Evolutionary conservation across 2,888 invertebrate genomes (phyloP).

Genomic region (Seladonia tumulorum): DNA sequence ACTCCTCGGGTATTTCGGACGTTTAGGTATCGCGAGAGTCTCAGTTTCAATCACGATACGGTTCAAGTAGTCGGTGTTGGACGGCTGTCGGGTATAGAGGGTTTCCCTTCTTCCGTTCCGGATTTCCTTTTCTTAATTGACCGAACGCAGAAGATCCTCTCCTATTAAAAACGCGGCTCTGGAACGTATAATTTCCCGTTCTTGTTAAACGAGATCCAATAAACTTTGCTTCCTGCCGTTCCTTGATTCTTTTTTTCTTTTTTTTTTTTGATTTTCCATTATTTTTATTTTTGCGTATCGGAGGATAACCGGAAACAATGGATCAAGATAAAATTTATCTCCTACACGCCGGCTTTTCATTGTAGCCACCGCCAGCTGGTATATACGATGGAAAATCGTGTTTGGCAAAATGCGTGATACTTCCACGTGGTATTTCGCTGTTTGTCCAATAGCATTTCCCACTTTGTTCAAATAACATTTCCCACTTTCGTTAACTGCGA

Average conservation of each 20-base stretch:
- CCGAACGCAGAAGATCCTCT: not conserved
- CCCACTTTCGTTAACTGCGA: slow-evolving; percentile 1
- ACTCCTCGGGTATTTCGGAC: not conserved
- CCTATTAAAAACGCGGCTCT: not conserved
- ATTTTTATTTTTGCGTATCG: not conserved
- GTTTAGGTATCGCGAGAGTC: not conserved
- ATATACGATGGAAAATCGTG: not conserved
- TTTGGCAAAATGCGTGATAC: not conserved
- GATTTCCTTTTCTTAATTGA: slow-evolving; percentile 16
- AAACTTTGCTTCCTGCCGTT: not conserved
- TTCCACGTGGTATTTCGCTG: not conserved
- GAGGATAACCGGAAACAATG: not conserved
- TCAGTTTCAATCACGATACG: not conserved
- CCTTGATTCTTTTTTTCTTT: not conserved
- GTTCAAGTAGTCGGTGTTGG: not conserved
- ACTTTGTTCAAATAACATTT: too few relatives aligned
- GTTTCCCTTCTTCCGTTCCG: slow-evolving; percentile 5
- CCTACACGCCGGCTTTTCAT: not conserved
- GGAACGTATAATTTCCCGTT: not conserved
- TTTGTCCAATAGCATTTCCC: not conserved
- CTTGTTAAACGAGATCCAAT: not conserved
- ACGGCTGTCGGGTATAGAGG: not conserved
- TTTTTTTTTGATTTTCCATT: too few relatives aligned
- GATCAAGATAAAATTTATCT: slow-evolving; percentile 6
- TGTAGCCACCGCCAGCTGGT: not conserved